Percentiles rank a stretch among this genome's conserved stretches.
phyloP scores from a whole-genome alignment of 1,140 invertebrate genomes.

The Drosophila lowei region DNA sequence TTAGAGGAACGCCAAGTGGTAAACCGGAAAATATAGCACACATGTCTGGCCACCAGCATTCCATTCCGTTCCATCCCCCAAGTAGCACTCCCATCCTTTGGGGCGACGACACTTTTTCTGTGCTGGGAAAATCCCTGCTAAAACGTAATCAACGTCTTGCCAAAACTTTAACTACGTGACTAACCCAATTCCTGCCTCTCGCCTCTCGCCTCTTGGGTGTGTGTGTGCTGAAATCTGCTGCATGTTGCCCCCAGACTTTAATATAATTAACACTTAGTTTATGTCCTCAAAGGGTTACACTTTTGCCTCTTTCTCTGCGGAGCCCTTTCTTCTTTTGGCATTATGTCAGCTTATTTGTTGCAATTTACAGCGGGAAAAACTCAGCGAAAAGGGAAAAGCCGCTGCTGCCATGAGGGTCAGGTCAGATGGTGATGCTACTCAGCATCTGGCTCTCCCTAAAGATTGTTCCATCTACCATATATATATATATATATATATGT shows the following conservation, averaged over 20 bases:
- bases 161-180: conserved; percentile 67
- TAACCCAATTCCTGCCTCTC: conserved; percentile 54
- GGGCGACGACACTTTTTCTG: conserved; percentile 32
- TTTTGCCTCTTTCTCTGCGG: not conserved
- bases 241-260: conserved; percentile 30
- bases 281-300: conserved; percentile 17
- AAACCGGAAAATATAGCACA: conserved; percentile 75
- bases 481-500: not conserved
- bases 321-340: not conserved
- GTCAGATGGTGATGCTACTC: conserved; percentile 38
- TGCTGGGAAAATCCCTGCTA: conserved; percentile 36
- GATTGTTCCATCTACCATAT: conserved; percentile 15
- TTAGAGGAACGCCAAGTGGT: conserved; percentile 74
- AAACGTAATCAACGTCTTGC: conserved; percentile 69
- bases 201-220: too few relatives aligned
- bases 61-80: conserved; percentile 7
- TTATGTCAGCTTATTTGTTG: conserved; percentile 35
- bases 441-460: conserved; percentile 43
- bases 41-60: conserved; percentile 39
- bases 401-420: conserved; percentile 35
- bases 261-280: conserved; percentile 65
- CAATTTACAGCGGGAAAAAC: conserved; percentile 25
- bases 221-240: conserved; percentile 18
- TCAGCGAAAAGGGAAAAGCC: conserved; percentile 36
- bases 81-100: conserved; percentile 4